A percentile compares a stretch with the other conserved stretches of the same genome.
Evolutionary conservation across 92 coral and sea anemone species (phyloP).

Genomic region (Plumapathes pennacea): DNA sequence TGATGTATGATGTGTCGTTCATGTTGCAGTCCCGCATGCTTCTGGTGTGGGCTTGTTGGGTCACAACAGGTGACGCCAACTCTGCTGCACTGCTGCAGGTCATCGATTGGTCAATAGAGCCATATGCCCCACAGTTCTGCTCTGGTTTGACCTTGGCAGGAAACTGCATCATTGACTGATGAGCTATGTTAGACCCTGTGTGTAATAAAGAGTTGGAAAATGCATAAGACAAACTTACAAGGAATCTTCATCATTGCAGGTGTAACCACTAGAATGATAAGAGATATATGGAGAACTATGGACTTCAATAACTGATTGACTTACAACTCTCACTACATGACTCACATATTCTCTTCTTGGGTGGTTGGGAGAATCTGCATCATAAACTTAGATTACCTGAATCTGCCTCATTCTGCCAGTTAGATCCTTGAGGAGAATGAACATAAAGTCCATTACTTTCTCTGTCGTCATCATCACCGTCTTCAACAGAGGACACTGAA

Average conservation of each 20-base stretch:
- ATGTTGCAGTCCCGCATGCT: constrained; percentile 60
- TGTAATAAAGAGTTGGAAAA: background rate
- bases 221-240: background rate
- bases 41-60: constrained; percentile 46
- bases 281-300: background rate
- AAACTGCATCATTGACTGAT: constrained; percentile 67
- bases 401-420: constrained; percentile 83
- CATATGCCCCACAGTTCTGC: constrained; percentile 71
- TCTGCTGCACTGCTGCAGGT: constrained; percentile 65
- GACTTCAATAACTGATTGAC: no score
- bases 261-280: background rate
- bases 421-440: constrained; percentile 82
- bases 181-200: constrained; percentile 61
- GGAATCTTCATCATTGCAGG: background rate
- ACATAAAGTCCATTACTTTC: constrained; percentile 54
- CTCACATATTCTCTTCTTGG: background rate
- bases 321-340: no score
- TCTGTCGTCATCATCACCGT: constrained; percentile 81
- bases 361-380: background rate
- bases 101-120: constrained; percentile 56
- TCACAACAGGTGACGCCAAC: constrained; percentile 74
- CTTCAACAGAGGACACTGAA: constrained; percentile 89
- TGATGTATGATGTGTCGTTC: constrained; percentile 63
- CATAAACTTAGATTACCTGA: constrained; percentile 29
- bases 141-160: constrained; percentile 88